phyloP scores from a whole-genome alignment of 2,797 vertebrate genomes.

The Muraenolepis orangiensis region DNA sequence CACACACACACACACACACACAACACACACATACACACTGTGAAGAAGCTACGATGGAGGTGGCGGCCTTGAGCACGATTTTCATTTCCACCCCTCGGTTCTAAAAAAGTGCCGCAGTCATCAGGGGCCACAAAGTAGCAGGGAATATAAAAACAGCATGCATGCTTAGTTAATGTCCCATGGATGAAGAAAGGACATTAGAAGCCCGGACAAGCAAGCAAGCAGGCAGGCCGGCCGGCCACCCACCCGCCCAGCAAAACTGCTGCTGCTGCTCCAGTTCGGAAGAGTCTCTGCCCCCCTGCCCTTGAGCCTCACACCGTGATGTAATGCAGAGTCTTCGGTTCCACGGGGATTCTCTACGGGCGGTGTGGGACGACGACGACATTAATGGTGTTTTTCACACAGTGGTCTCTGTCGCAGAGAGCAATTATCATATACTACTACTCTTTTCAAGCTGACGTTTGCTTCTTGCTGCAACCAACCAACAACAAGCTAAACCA shows the following conservation, averaged over 20 bases:
- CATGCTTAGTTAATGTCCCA: conserved; percentile 11
- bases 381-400: not conserved
- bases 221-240: too few relatives aligned
- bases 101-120: not conserved
- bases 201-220: conserved; percentile 5
- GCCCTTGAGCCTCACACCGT: not conserved
- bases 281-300: not conserved
- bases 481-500: not conserved
- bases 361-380: not conserved
- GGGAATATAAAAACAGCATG: conserved; percentile 13
- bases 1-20: not conserved
- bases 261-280: conserved; percentile 60
- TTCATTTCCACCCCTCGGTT: not conserved
- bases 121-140: conserved; percentile 4
- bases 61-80: not conserved
- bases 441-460: not conserved
- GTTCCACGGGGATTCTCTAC: not conserved
- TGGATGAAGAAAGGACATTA: conserved; percentile 9
- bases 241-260: too few relatives aligned
- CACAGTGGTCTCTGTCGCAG: not conserved
- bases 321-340: not conserved
- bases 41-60: not conserved
- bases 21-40: not conserved
- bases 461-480: not conserved
- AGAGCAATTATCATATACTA: not conserved